Base-by-base conservation (phyloP, 2,888 invertebrate species). In the Hydrotaea cyrtoneurina region DNA sequence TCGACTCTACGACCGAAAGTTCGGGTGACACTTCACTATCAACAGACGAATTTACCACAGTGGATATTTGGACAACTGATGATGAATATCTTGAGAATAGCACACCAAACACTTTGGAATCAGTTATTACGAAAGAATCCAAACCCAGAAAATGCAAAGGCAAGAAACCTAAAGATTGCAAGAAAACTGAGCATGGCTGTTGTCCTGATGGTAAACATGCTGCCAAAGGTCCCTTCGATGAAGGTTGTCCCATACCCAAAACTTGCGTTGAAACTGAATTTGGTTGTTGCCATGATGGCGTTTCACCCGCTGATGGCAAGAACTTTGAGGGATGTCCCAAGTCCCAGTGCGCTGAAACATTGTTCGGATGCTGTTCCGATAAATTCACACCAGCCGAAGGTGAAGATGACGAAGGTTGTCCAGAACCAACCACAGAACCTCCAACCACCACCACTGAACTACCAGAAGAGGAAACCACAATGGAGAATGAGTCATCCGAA, bases 291-390 rank as follows among this genome's bases (percentile, higher is more conserved):
- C 94, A 95, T 13, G 97, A 98, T 90, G 96, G 95, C 0, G 95
- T 97, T 0, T 96, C 97, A 0, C 94, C 96, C 1, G 96, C 97
- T 0, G 91, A 93, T 78, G 97, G 97, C 11, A 93, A 94, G 0
- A 93, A 95, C 15, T 91, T 94, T 82, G 93, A 95, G 88, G 98
- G 96, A 1, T 99, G 98, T 90, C 97, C 97, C 0, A 92, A 94
- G 53, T 93, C 94, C 0, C 94, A 94, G 11, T 98, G 98, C 89
- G 94, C 94, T 0, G 95, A 96, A 88, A 96, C 96, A 0, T 93
- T 98, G 8, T 98, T 96, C 89, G 98, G 98, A 2, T 98, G 98
- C 90, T 98, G 98, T 89, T 94, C 95, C 11, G 97, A 98, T 91
- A 95, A 95, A 64, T 94, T 94, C 87, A 96, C 96, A 0, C 93